A percentile compares a stretch with the other conserved stretches of the same genome.
Evolutionary conservation across 2,888 invertebrate species (phyloP).

Genomic region (Melanotus villosus): DNA sequence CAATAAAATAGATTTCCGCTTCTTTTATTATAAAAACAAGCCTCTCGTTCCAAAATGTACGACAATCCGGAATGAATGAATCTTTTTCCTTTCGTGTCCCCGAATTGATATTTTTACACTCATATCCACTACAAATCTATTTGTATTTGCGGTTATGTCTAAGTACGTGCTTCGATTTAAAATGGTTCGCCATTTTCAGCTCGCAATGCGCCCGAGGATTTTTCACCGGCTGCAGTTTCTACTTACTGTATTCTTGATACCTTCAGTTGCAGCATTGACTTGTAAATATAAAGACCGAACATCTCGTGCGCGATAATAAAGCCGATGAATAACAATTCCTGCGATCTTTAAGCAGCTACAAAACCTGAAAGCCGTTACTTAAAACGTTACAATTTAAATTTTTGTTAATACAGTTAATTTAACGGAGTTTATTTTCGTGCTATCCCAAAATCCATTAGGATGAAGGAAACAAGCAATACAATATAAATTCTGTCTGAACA

Average conservation of each 20-base stretch:
- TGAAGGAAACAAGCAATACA: conserved; percentile 35
- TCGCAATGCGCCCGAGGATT: conserved; percentile 15
- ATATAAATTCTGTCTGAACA: conserved; percentile 44
- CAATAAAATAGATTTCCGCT: neutral
- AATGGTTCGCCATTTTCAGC: conserved; percentile 13
- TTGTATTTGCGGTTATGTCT: conserved; percentile 37
- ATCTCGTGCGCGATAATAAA: neutral
- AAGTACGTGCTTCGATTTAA: conserved; percentile 36
- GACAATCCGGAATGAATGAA: conserved; percentile 23
- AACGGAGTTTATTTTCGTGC: conserved; percentile 32
- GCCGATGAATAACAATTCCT: neutral
- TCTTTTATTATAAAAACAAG: conserved; percentile 14
- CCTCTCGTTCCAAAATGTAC: neutral
- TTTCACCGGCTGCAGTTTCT: neutral
- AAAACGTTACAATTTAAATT: conserved; percentile 25
- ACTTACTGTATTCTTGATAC: neutral
- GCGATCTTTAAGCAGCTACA: neutral
- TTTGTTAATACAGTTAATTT: conserved; percentile 37
- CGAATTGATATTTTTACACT: conserved; percentile 29
- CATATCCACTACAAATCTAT: conserved; percentile 40
- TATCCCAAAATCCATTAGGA: conserved; percentile 34
- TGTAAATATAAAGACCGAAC: neutral
- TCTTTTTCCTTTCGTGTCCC: conserved; percentile 10
- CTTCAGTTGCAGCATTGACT: neutral
- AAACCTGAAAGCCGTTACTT: neutral